Conservation (phyloP, 2,888 invertebrate species). For the Cetonia aurata region DNA sequence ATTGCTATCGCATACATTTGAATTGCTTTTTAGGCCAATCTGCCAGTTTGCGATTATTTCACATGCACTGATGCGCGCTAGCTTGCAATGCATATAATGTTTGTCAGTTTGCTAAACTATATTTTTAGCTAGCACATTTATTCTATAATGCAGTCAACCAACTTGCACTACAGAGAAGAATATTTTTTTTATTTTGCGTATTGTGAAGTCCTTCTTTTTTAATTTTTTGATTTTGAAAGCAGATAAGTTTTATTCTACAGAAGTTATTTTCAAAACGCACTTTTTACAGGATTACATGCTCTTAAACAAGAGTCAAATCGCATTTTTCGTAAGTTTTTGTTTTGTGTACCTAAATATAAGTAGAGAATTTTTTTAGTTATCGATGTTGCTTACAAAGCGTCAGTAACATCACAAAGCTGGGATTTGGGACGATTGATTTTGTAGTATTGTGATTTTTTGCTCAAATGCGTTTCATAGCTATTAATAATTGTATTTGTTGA, state of each 20-base stretch:
- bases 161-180: not conserved
- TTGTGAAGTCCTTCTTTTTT: not conserved
- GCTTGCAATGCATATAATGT: too few species aligned
- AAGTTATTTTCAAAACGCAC: slow-evolving; percentile 22
- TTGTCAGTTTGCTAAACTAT: not conserved
- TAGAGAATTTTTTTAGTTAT: slow-evolving; percentile 28
- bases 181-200: slow-evolving; percentile 14
- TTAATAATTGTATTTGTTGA: not conserved
- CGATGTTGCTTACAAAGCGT: slow-evolving; percentile 35
- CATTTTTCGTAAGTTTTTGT: slow-evolving; percentile 35
- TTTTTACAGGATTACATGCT: slow-evolving; percentile 37
- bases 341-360: not conserved
- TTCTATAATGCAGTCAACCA: too few species aligned
- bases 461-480: too few species aligned
- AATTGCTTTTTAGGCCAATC: too few species aligned
- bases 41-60: not conserved
- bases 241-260: not conserved
- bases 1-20: too few species aligned
- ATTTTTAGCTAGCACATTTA: too few species aligned
- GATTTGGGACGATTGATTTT: slow-evolving; percentile 18
- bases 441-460: not conserved
- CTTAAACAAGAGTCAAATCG: slow-evolving; percentile 38
- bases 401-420: slow-evolving; percentile 10
- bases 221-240: slow-evolving; percentile 21
- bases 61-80: not conserved